phyloP scores from a whole-genome alignment of 1,140 invertebrate species.

The Bombus turneri region DNA sequence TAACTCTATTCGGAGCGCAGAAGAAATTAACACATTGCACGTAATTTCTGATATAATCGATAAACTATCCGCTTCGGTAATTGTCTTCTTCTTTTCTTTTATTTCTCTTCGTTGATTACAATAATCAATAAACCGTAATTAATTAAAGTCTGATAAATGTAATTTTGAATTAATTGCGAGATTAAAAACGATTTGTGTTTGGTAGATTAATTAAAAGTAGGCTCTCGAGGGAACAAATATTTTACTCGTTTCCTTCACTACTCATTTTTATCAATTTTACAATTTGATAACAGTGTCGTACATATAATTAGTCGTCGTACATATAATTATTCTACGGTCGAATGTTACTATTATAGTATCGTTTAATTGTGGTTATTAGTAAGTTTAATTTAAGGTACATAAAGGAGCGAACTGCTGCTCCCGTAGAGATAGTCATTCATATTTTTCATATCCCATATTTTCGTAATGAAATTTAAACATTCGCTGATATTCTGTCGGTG shows the following conservation, averaged over 20 bases:
- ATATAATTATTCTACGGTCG: not conserved
- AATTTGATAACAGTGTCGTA: not conserved
- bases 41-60: not conserved
- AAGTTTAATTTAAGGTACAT: not conserved
- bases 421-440: not conserved
- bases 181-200: not conserved
- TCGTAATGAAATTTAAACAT: not conserved
- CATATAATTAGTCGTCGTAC: not conserved
- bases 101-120: not conserved
- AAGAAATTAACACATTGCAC: not conserved
- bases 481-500: not conserved
- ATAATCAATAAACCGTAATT: not conserved
- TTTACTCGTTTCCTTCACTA: not conserved
- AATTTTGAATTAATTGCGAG: not conserved
- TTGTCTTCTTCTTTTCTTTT: not conserved
- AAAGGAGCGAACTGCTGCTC: not conserved
- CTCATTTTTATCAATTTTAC: not conserved
- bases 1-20: too few relatives aligned
- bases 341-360: not conserved
- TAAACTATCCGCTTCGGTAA: not conserved
- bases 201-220: not conserved
- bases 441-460: not conserved
- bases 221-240: not conserved
- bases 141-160: not conserved
- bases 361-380: not conserved